Percentiles rank a stretch among this genome's conserved stretches.
phyloP scores from a whole-genome alignment of 2,888 invertebrate genomes.

The Phengaris arion region DNA sequence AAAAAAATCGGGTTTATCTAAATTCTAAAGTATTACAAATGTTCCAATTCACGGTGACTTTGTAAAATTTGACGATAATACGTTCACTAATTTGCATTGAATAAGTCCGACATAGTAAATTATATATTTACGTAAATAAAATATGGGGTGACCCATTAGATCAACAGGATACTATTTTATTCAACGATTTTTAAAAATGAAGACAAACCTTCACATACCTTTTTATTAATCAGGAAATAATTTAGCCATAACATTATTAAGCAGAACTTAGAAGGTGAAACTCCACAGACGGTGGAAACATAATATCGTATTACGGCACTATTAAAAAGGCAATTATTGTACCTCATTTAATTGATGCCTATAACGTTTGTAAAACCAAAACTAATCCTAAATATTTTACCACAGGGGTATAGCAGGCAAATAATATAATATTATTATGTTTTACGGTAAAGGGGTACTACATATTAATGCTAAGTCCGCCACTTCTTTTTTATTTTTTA shows the following conservation, averaged over 20 bases:
- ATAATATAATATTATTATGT: too few relatives aligned
- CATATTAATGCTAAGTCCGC: background rate
- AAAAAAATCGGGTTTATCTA: too few relatives aligned
- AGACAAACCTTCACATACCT: conserved; percentile 8
- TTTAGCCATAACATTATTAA: background rate
- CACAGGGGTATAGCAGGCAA: too few relatives aligned
- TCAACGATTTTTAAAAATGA: background rate
- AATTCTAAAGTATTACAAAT: background rate
- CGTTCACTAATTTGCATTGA: conserved; percentile 8
- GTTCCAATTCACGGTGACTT: conserved; percentile 19
- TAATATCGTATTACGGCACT: background rate
- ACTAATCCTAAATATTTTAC: too few relatives aligned
- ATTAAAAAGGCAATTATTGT: background rate
- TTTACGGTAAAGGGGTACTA: background rate
- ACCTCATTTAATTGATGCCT: background rate
- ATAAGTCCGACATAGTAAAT: background rate
- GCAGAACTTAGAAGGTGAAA: conserved; percentile 6
- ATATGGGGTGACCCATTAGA: background rate
- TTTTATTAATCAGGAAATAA: conserved; percentile 11
- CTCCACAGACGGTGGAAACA: background rate
- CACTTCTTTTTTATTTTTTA: background rate
- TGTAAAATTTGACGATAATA: conserved; percentile 11
- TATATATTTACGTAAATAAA: conserved; percentile 4
- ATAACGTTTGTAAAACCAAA: too few relatives aligned
- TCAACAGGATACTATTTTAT: background rate